Evolutionary conservation across 2,888 invertebrate species (phyloP).

Genomic region (Acanthosepion lycidas): DNA sequence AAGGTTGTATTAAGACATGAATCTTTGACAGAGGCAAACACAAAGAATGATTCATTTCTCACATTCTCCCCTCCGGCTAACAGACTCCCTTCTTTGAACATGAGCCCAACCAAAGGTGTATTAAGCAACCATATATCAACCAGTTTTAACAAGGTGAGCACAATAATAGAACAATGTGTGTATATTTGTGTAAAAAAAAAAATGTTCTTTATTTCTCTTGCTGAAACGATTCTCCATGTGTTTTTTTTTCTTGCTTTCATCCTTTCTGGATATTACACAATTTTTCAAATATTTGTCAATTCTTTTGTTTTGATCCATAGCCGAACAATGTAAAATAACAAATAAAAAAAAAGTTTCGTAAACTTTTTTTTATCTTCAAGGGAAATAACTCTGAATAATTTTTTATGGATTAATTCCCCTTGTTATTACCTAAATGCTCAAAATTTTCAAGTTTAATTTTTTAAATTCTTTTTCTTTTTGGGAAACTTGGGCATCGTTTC

Average conservation of each 20-base stretch:
- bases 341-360: too few species aligned
- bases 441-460: background rate
- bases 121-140: constrained; percentile 20
- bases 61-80: constrained; percentile 52
- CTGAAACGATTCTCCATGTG: background rate
- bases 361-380: background rate
- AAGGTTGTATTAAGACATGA: constrained; percentile 68
- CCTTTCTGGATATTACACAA: too few species aligned
- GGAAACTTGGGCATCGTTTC: background rate
- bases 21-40: constrained; percentile 54
- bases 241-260: background rate
- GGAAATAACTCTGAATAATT: background rate
- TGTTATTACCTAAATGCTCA: background rate
- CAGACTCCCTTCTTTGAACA: constrained; percentile 53
- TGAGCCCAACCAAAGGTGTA: background rate
- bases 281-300: too few species aligned
- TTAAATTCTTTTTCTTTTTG: background rate
- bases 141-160: background rate
- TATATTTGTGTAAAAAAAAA: background rate
- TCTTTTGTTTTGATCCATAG: too few species aligned
- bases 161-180: background rate
- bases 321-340: too few species aligned
- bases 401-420: background rate
- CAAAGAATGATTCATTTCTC: background rate
- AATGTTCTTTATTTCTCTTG: background rate